These are phyloP conservation scores for Thunnus albacares DNA, from an alignment of 2,797 vertebrate species.

Conservation along the genomic window DNA sequence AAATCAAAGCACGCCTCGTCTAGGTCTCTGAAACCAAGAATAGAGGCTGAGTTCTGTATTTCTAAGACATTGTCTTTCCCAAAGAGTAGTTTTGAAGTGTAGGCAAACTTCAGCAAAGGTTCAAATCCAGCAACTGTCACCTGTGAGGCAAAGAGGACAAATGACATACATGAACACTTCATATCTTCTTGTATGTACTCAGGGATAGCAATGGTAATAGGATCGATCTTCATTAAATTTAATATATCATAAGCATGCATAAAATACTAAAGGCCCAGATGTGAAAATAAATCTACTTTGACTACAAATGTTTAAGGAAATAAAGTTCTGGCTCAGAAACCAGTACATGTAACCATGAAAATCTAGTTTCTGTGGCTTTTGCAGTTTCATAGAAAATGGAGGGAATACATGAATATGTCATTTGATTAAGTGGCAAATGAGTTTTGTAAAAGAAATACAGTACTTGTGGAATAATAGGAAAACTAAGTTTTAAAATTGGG, in stretches of 20 bases:
- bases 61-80: constrained; percentile 93
- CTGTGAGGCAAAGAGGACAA: constrained; percentile 73
- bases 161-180: constrained; percentile 9
- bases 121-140: constrained; percentile 93
- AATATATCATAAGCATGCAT: background rate
- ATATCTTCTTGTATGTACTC: background rate
- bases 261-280: background rate
- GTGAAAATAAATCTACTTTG: background rate
- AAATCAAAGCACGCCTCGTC: constrained; percentile 96
- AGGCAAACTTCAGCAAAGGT: constrained; percentile 94
- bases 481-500: background rate
- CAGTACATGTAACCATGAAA: background rate
- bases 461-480: background rate
- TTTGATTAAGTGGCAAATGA: background rate
- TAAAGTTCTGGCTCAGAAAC: constrained; percentile 13
- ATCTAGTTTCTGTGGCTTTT: background rate
- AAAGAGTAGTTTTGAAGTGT: constrained; percentile 94
- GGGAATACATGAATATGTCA: background rate
- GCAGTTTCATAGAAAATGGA: background rate
- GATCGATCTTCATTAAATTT: too few species aligned
- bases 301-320: background rate
- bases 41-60: constrained; percentile 88
- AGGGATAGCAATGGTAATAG: background rate
- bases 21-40: constrained; percentile 92
- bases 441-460: background rate